Base-by-base conservation (phyloP, 1,140 invertebrate species). In the Drosophila sechellia region DNA sequence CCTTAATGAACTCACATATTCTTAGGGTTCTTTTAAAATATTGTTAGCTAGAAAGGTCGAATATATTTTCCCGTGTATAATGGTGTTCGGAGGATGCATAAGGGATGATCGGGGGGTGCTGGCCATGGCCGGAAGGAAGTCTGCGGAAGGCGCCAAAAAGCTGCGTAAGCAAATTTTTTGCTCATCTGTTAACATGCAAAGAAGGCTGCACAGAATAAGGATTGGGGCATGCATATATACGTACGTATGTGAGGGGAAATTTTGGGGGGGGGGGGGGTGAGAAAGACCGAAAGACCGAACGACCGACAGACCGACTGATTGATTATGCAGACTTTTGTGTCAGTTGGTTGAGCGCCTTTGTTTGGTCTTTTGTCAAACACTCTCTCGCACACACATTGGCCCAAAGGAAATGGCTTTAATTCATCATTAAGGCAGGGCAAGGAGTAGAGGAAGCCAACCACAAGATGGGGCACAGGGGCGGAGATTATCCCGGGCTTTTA, bases 261-360 rank as follows among this genome's bases (percentile, higher is more conserved):
- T 25, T 54, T 42, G 45, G 2, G 31, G 13, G 35, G 31, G 34
- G 53, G 4, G 37, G 13, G 35, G 25, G 34, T 17, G 10, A 10
- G 31, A 31, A 31, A 10, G 31, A 31, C 6, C 20, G 34, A 63
- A 52, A 52, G 27, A 37, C 27, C 20, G 12, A 27, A 12, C 13
- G 42, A 64, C 17, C n/a, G 31, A 34, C 54, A 34, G 15, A 63
- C 59, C 27, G 59, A 69, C 84, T 89, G 85, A 89, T 89, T 89
- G 84, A 89, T 89, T 89, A 90, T 89, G 84, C 84, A 80, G 84
- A 89, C 79, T 90, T 84, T 84, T 84, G 84, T 90, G 85, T 89
- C 85, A 80, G 77, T 84, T 84, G 72, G 71, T 59, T 76, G 63
- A 76, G 74, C 75, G 59, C 68, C 63, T 79, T 78, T 78, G 75